Conservation (phyloP, 1,140 invertebrate species). For the Trichoplusia ni region DNA sequence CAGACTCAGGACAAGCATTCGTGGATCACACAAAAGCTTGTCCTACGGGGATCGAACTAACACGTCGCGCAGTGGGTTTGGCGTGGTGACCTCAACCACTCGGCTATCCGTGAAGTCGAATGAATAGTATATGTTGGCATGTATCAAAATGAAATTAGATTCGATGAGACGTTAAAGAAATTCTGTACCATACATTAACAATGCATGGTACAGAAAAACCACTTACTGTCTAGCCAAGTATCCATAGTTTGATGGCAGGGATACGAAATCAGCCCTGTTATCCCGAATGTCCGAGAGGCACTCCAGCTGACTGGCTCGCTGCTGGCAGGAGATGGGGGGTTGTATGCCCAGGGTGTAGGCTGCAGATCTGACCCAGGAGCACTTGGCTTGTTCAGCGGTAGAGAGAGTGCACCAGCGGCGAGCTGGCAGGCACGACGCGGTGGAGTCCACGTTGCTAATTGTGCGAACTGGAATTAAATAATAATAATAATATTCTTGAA, state of each 20-base stretch:
- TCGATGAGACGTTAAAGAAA: too few species aligned
- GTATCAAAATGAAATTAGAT: too few species aligned
- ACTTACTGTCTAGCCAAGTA: conserved; percentile 86
- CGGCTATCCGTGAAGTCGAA: too few species aligned
- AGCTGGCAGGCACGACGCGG: conserved; percentile 69
- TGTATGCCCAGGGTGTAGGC: conserved; percentile 82
- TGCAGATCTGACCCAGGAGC: conserved; percentile 82
- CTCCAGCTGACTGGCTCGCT: conserved; percentile 70
- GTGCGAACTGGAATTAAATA: conserved; percentile 54
- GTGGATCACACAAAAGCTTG: too few species aligned
- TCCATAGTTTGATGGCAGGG: conserved; percentile 86
- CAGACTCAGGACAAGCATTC: too few species aligned
- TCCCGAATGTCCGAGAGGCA: conserved; percentile 85
- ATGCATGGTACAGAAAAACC: too few species aligned
- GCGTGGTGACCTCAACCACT: too few species aligned
- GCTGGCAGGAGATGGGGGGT: conserved; percentile 82
- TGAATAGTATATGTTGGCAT: too few species aligned
- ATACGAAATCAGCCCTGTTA: conserved; percentile 85
- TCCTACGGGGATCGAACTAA: too few species aligned
- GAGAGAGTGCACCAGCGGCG: conserved; percentile 84
- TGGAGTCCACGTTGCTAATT: conserved; percentile 47
- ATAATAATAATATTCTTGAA: too few species aligned
- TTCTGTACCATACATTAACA: too few species aligned
- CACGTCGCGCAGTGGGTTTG: too few species aligned
- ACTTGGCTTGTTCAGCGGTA: conserved; percentile 82